Evolutionary conservation across 2,797 vertebrate species (phyloP), one percentile per base, ranked within the genome.

Genomic region (Poeciliopsis presidionis): DNA sequence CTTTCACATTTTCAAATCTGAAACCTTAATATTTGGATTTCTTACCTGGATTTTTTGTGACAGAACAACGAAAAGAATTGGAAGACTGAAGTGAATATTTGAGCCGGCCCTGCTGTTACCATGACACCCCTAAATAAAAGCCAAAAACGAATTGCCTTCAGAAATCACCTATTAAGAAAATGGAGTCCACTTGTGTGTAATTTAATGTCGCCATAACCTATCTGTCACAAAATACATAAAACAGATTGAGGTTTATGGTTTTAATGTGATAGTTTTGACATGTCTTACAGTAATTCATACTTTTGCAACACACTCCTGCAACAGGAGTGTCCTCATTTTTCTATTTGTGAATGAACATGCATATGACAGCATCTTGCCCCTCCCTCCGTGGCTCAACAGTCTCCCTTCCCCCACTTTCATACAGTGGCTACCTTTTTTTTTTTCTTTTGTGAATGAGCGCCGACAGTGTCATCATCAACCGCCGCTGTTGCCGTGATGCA

Each of bases 361-460:
- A 41, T 57, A 65, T 87, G 89, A 91, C 73, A 36, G 7, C 81
- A 89, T 81, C 65, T 20, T 20, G 49, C 45, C 57, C 84, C 80
- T 86, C 83, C 78, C 33, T 57, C 70, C 47, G 51, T 8, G n/a
- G 41, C 79, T 76, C 82, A 61, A 69, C 46, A 0, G 39, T 33
- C 73, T 18, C 81, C 47, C 72, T 16, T 41, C 81, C 76, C 80
- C 75, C 75, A 36, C 72, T 72, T 70, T 75, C 84, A 81, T 88
- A 82, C 88, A 84, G 90, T 83, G 86, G 86, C 83, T 87, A 79
- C 65, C 86, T 93, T 51, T 49, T 49, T 45, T 45, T 7, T 41
- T 41, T 45, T 4, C 11, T 7, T 93, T 91, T 85, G 83, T 92
- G 88, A 94, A 93, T 94, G 89, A 90, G 85, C 77, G 36, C 75